phyloP scores from a whole-genome alignment of 1,140 invertebrate species.

The Dolichoris vasculosae region DNA sequence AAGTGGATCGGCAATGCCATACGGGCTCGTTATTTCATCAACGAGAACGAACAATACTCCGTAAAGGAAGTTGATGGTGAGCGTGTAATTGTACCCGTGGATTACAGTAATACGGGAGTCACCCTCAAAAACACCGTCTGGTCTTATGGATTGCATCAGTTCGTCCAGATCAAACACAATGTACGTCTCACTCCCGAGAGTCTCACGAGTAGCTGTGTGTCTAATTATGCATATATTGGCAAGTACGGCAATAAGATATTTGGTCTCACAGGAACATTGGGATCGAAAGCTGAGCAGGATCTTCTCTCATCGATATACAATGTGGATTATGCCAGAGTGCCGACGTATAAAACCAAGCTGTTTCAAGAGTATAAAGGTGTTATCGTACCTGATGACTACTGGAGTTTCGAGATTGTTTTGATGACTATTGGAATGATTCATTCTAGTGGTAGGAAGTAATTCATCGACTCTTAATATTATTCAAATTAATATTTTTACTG shows the following conservation, averaged over 20 bases:
- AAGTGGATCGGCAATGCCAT: constrained; percentile 60
- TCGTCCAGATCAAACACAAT: constrained; percentile 71
- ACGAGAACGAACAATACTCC: constrained; percentile 56
- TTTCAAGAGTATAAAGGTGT: constrained; percentile 53
- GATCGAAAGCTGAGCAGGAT: constrained; percentile 58
- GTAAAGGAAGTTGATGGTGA: constrained; percentile 58
- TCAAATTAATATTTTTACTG: too few relatives aligned
- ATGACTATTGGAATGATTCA: constrained; percentile 33
- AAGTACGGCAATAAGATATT: constrained; percentile 62
- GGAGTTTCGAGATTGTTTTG: constrained; percentile 34
- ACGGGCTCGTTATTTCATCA: constrained; percentile 48
- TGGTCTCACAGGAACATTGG: constrained; percentile 69
- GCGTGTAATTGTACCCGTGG: constrained; percentile 64
- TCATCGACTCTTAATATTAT: too few relatives aligned
- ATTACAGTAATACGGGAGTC: constrained; percentile 65
- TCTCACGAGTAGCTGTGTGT: constrained; percentile 68
- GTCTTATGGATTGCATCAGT: constrained; percentile 70
- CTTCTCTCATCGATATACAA: constrained; percentile 59
- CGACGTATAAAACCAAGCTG: constrained; percentile 56
- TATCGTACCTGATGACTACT: constrained; percentile 40
- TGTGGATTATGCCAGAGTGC: constrained; percentile 62
- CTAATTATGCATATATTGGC: constrained; percentile 68
- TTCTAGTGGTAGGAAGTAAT: constrained; percentile 31
- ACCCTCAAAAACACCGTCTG: constrained; percentile 66
- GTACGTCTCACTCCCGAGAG: constrained; percentile 64